Conservation (phyloP, 2,113 vertebrate genomes). For the Alosa alosa region DNA sequence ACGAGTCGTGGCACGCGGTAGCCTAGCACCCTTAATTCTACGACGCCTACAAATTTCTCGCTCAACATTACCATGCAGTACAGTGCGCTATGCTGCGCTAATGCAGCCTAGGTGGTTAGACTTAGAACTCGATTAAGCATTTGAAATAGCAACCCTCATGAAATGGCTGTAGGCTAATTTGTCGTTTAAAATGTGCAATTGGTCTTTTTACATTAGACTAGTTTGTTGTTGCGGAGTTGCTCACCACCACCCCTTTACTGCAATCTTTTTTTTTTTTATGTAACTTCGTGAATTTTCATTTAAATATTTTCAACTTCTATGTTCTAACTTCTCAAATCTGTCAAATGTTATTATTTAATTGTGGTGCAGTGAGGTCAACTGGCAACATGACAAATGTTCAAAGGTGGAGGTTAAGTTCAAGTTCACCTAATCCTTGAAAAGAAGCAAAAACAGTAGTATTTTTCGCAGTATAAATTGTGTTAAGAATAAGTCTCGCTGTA, state of each 20-base stretch:
- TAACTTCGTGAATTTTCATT: too few relatives aligned
- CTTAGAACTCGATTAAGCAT: not conserved
- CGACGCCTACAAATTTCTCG: constrained; percentile 13
- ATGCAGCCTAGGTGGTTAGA: not conserved
- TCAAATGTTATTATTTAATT: not conserved
- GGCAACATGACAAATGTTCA: not conserved
- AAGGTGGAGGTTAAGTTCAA: not conserved
- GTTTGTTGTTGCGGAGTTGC: too few relatives aligned
- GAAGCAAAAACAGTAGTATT: too few relatives aligned
- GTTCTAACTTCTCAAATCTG: not conserved
- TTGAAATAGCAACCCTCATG: not conserved
- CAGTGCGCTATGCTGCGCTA: not conserved
- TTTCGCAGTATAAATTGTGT: too few relatives aligned
- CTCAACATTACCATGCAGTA: not conserved
- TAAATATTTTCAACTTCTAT: not conserved
- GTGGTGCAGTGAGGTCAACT: not conserved
- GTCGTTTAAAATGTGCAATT: too few relatives aligned
- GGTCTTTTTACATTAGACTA: too few relatives aligned
- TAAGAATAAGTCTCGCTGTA: too few relatives aligned
- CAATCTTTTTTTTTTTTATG: too few relatives aligned
- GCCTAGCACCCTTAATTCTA: constrained; percentile 8
- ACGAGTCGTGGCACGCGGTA: constrained; percentile 34
- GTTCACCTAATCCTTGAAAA: not conserved
- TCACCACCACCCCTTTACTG: too few relatives aligned
- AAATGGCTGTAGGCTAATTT: too few relatives aligned